Percentiles rank a stretch among this genome's conserved stretches.
These are phyloP conservation scores for Acromyrmex echinatior DNA, from an alignment of 1,140 invertebrate genomes.

Conservation along the genomic window DNA sequence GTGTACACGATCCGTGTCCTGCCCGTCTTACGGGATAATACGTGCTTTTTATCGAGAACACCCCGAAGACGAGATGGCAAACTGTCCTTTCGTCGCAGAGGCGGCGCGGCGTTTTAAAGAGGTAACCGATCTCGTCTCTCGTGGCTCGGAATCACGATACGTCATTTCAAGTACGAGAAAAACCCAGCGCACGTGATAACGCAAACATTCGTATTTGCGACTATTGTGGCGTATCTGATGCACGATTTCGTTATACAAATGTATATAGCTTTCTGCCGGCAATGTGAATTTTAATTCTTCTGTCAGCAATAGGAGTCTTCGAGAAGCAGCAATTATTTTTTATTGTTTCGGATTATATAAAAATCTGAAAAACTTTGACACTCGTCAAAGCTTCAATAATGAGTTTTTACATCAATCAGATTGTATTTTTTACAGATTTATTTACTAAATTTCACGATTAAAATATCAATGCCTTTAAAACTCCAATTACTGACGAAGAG, in stretches of 20 bases:
- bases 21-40: conserved; percentile 59
- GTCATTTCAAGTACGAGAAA: background rate
- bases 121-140: background rate
- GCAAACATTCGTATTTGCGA: background rate
- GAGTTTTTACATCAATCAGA: too few species aligned
- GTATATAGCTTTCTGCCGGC: too few species aligned
- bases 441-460: too few species aligned
- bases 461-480: too few species aligned
- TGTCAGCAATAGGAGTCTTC: too few species aligned
- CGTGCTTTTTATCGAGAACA: conserved; percentile 31
- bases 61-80: background rate
- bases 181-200: background rate
- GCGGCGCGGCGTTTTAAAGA: conserved; percentile 3
- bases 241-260: background rate
- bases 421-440: too few species aligned
- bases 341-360: too few species aligned
- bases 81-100: conserved; percentile 63
- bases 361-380: too few species aligned
- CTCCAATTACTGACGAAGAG: too few species aligned
- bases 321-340: too few species aligned
- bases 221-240: background rate
- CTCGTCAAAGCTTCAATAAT: too few species aligned
- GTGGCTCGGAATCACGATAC: conserved; percentile 25
- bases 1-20: conserved; percentile 27
- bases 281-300: too few species aligned